Evolutionary conservation across 2,888 invertebrate species (phyloP).

Genomic region (Sphecodes monilicornis): DNA sequence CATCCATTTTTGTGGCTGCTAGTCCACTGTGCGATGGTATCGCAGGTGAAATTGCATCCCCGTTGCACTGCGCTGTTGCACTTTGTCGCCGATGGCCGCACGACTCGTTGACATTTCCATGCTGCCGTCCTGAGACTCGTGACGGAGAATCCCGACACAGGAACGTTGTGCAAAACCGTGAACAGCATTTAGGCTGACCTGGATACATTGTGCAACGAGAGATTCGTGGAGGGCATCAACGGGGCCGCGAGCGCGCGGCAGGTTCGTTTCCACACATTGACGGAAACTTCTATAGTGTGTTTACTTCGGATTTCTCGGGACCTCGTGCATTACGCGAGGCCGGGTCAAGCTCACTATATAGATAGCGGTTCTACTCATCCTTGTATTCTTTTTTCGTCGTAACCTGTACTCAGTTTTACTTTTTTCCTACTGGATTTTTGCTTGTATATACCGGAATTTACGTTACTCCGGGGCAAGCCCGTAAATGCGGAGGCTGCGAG

Average conservation of each 20-base stretch:
- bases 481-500: neutral
- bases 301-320: slow-evolving; percentile 7
- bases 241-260: slow-evolving; percentile 21
- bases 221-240: slow-evolving; percentile 38
- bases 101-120: slow-evolving; percentile 70
- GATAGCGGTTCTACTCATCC: neutral
- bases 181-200: slow-evolving; percentile 56
- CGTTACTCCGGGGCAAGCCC: neutral
- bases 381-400: neutral
- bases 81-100: slow-evolving; percentile 52
- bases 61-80: neutral
- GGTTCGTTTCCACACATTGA: slow-evolving; percentile 19
- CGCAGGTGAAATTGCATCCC: slow-evolving; percentile 52
- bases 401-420: neutral
- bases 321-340: neutral
- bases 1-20: no score
- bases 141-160: slow-evolving; percentile 65
- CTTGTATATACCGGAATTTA: neutral
- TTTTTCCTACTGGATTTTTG: neutral
- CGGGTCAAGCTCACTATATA: neutral
- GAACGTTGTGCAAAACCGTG: slow-evolving; percentile 66
- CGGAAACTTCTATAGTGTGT: neutral
- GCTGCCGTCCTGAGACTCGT: slow-evolving; percentile 57
- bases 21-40: neutral
- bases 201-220: slow-evolving; percentile 42